phyloP scores from a whole-genome alignment of 1,140 invertebrate genomes.

The Orussus abietinus region DNA sequence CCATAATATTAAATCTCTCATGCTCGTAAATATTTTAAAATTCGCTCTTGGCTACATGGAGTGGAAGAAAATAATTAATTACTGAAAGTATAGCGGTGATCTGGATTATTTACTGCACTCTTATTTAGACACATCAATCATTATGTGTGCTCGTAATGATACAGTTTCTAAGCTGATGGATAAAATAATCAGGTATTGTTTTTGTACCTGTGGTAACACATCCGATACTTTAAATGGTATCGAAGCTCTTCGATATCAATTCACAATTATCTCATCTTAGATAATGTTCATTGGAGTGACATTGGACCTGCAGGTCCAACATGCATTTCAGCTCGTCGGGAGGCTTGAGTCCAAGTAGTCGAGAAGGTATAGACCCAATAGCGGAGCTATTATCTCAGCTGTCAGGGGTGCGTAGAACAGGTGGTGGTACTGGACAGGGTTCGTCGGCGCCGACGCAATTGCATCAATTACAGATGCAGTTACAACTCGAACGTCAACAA shows the following conservation, averaged over 20 bases:
- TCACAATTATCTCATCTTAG: constrained; percentile 24
- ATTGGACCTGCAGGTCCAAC: constrained; percentile 63
- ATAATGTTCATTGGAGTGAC: constrained; percentile 29
- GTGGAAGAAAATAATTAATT: too few relatives aligned
- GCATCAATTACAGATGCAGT: constrained; percentile 86
- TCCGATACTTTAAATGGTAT: too few relatives aligned
- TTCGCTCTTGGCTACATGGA: too few relatives aligned
- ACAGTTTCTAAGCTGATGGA: background rate
- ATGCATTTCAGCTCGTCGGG: constrained; percentile 87
- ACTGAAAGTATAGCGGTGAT: too few relatives aligned
- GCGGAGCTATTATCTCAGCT: constrained; percentile 89
- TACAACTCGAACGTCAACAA: constrained; percentile 83
- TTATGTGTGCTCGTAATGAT: too few relatives aligned
- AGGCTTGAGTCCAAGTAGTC: constrained; percentile 78
- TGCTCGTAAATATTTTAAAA: too few relatives aligned
- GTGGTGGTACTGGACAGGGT: constrained; percentile 55
- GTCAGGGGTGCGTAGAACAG: constrained; percentile 77
- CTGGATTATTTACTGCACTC: too few relatives aligned
- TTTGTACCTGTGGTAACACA: too few relatives aligned
- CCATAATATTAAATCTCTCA: too few relatives aligned
- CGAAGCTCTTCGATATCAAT: background rate
- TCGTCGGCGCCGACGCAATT: constrained; percentile 71
- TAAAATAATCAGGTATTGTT: background rate
- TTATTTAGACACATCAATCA: too few relatives aligned
- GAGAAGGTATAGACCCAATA: constrained; percentile 90